phyloP scores from a whole-genome alignment of 2,888 invertebrate species.

The Coecobrya sp. region DNA sequence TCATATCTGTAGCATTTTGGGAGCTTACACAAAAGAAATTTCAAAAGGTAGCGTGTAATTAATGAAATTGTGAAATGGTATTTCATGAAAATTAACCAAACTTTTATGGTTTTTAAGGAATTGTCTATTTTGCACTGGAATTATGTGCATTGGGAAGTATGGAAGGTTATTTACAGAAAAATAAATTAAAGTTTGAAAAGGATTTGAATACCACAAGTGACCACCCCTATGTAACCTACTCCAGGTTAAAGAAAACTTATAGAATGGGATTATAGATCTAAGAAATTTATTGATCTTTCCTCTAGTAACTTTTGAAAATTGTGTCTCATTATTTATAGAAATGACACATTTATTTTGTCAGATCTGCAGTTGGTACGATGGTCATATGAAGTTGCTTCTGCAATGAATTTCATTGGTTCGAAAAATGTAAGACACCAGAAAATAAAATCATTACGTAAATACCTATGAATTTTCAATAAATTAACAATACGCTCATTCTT shows the following conservation, averaged over 20 bases:
- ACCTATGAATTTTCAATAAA: too few species aligned
- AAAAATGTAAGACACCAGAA: conserved; percentile 41
- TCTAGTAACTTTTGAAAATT: too few species aligned
- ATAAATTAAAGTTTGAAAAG: neutral
- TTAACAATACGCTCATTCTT: too few species aligned
- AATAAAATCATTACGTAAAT: too few species aligned
- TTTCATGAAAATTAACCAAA: neutral
- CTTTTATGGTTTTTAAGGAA: conserved; percentile 7
- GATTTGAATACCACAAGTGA: neutral
- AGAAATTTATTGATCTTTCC: too few species aligned
- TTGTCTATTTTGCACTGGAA: conserved; percentile 54
- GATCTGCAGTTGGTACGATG: conserved; percentile 16
- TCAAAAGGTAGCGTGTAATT: conserved; percentile 18
- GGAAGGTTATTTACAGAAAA: conserved; percentile 11
- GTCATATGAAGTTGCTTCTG: conserved; percentile 53
- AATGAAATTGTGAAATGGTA: neutral
- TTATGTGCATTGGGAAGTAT: conserved; percentile 27
- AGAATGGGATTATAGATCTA: too few species aligned
- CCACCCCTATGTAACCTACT: neutral
- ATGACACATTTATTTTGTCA: neutral
- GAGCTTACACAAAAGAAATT: conserved; percentile 64
- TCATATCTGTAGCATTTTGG: conserved; percentile 58
- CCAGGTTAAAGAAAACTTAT: neutral
- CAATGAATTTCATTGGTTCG: conserved; percentile 46
- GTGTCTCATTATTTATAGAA: neutral